Evolutionary conservation across 2,888 invertebrate species (phyloP), one percentile per base, ranked within the genome.

Genomic region (Cepaea hortensis): DNA sequence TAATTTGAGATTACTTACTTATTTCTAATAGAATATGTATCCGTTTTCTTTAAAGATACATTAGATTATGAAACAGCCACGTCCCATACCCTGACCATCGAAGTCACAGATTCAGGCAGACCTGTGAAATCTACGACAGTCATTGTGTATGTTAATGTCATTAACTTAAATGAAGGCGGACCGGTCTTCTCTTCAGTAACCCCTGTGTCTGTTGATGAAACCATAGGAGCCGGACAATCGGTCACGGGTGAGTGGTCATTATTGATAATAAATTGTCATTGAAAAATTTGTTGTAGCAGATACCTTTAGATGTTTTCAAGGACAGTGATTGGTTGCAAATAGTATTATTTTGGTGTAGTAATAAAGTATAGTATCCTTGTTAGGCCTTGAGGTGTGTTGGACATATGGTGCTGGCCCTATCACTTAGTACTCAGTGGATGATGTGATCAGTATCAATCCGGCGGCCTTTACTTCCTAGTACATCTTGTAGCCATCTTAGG

Each of bases 91-190:
- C 65, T 90, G 80, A 89, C 88, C 18, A 85, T 90, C n/a, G 85
- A 84, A 6, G 86, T 82, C 3, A 50, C 65, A 65, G 88, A 88
- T 75, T 80, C 48, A 5, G 89, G 83, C 35, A 85, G 83, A 13
- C 82, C 73, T 50, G 84, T 23, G 2, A 72, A 68, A 48, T 88
- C 89, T 23, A 89, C 90, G 9, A 84, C 88, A 0, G 86, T 91
- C 48, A 85, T 88, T 75, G 89, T 91, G 3, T 90, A 90, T 73
- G 88, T 92, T 35, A 84, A 88, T 23, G 88, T 92, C 3, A 88
- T 87, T 15, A 90, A 91, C 83, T 87, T 91, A 6, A 92, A 92
- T 81, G 91, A 92, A 18, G 91, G 90, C 11, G 89, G 87, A 15
- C 92, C 92, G 5, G 35, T 84, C 0, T 91, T 91, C 75, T 23